Percentiles rank a stretch among this genome's conserved stretches.
These are phyloP conservation scores for Xestia rhomboidea DNA, from an alignment of 2,888 invertebrate genomes.

Conservation along the genomic window DNA sequence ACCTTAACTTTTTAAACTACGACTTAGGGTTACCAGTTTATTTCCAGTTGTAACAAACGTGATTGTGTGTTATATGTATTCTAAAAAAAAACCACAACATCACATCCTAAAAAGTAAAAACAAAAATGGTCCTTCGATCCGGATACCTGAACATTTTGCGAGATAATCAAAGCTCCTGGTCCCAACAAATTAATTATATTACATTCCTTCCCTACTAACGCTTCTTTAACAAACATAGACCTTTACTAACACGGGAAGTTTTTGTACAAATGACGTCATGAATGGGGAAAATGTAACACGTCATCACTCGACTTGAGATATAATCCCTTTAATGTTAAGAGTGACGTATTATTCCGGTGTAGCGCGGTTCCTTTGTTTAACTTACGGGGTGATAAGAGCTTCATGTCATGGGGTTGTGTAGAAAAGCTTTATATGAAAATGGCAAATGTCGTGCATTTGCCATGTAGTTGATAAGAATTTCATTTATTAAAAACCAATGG, in stretches of 20 bases:
- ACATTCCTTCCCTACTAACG: background rate
- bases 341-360: conserved; percentile 34
- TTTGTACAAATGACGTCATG: conserved; percentile 24
- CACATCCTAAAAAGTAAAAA: background rate
- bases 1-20: background rate
- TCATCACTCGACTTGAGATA: conserved; percentile 39
- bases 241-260: background rate
- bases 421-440: background rate
- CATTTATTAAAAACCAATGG: background rate
- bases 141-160: background rate
- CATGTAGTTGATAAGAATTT: background rate
- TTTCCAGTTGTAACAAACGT: background rate
- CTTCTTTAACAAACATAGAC: conserved; percentile 2
- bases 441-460: no score
- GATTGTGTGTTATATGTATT: background rate
- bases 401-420: background rate
- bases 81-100: background rate
- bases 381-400: conserved; percentile 8
- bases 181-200: conserved; percentile 13
- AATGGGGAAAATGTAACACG: conserved; percentile 18
- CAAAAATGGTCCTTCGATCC: background rate
- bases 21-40: background rate
- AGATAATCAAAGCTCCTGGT: background rate
- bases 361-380: conserved; percentile 26
- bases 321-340: conserved; percentile 36